phyloP scores from a whole-genome alignment of 2,888 invertebrate genomes.

The Imbricaverruca yamaguchii region DNA sequence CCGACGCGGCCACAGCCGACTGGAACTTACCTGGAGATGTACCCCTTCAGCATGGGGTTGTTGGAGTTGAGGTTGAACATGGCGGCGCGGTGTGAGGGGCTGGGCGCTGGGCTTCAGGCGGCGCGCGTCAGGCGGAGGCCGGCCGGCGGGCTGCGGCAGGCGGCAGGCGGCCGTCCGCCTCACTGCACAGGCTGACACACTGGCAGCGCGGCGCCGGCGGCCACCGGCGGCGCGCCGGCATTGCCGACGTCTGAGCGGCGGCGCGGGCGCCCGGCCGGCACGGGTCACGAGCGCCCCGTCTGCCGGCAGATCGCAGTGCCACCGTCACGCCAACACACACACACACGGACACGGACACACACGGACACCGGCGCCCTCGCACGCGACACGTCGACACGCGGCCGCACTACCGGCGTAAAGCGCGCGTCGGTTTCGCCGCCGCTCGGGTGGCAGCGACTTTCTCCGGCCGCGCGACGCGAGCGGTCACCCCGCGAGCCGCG shows the following conservation, averaged over 20 bases:
- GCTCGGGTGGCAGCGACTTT: too few relatives aligned
- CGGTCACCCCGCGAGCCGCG: too few relatives aligned
- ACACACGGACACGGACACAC: too few relatives aligned
- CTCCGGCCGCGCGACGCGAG: not conserved
- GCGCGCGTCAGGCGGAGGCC: not conserved
- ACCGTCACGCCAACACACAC: not conserved
- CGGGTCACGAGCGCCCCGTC: not conserved
- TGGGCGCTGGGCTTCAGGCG: not conserved
- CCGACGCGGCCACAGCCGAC: not conserved
- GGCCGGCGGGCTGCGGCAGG: too few relatives aligned
- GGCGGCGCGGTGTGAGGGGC: not conserved
- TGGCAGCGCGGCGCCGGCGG: not conserved
- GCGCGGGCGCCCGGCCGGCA: not conserved
- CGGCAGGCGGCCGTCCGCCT: not conserved
- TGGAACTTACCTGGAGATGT: not conserved
- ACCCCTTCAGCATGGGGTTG: conserved; percentile 16
- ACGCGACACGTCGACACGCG: too few relatives aligned
- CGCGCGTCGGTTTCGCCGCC: too few relatives aligned
- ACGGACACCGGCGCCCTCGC: too few relatives aligned
- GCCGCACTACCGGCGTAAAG: too few relatives aligned
- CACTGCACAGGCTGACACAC: not conserved
- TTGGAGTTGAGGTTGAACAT: not conserved
- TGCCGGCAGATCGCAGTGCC: not conserved
- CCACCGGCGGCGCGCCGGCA: too few relatives aligned
- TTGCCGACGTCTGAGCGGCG: too few relatives aligned